These are phyloP conservation scores for Tetragonula carbonaria DNA, from an alignment of 2,888 invertebrate species.

Conservation along the genomic window DNA sequence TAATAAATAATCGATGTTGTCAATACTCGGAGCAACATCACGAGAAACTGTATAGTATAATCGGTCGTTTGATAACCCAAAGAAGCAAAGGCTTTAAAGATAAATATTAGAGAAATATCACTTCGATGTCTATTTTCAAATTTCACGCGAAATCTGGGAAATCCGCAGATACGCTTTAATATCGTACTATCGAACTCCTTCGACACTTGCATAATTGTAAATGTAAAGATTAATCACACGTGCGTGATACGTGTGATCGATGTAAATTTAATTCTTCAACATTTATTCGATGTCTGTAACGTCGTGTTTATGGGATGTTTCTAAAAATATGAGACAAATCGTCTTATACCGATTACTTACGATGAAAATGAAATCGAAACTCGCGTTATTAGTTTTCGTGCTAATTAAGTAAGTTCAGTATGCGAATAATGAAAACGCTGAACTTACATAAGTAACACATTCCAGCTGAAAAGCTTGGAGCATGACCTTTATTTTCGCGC, in stretches of 20 bases:
- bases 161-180: background rate
- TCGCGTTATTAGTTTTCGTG: no score
- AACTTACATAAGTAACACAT: background rate
- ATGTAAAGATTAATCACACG: no score
- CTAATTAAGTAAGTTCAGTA: background rate
- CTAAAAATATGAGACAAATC: background rate
- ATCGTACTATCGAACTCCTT: background rate
- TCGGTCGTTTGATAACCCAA: background rate
- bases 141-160: background rate
- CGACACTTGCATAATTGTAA: background rate
- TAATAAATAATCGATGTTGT: background rate
- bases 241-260: background rate
- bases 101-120: background rate
- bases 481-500: no score
- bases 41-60: background rate
- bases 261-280: background rate
- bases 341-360: background rate
- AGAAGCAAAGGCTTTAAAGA: no score
- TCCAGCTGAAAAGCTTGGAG: no score
- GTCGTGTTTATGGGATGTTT: background rate
- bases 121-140: conserved; percentile 7
- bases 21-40: background rate
- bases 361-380: background rate
- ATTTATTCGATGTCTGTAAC: background rate
- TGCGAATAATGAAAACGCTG: background rate